Base-by-base conservation (phyloP, 53 echinoderm and acorn worm species). In the Stichopus horrens region DNA sequence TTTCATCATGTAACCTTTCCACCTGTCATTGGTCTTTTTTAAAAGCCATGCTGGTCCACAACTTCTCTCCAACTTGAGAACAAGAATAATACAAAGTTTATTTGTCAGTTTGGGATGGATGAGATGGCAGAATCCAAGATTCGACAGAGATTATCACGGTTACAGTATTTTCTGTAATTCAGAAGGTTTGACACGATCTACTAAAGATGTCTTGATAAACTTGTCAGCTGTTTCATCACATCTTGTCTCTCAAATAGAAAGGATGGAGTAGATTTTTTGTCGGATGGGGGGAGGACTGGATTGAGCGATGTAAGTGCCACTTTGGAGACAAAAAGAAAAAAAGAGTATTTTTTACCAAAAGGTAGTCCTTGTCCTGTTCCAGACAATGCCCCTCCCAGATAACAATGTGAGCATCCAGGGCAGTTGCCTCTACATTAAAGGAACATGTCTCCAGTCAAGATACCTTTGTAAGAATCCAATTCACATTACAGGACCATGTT, bases 181-280 rank as follows among this genome's bases (percentile, higher is more conserved):
- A 37, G 37, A 37, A 37, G 37, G 2, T 37, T 37, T 37, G 37
- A 37, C 37, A 37, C 37, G 37, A 71, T 71, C 16, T 20, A 71
- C 71, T 71, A 71, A 71, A 71, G 71, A 71, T 20, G 71, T 71
- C 71, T 20, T 71, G 81, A 81, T 81, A 81, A 81, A 81, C 81
- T 81, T 81, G 81, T 81, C 81, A 81, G 21, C 19, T 76, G 5
- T 13, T 53, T 71, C 71, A 71, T 4, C 71, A 18, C 71, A 71
- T 71, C 71, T 71, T 18, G 71, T 71, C 19, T 13, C 71, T 71
- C 59, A 59, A 18, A 16, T 16, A n/a, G n/a, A 7, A 21, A 81
- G 20, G 22, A 21, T 21, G 20, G 57, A 20, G 21, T 21, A 22
- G 56, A 21, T 81, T 58, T 81, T 11, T 13, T 23, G 52, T 37